A percentile compares a stretch with the other conserved stretches of the same genome.
phyloP scores from a whole-genome alignment of 37 sponge, comb jelly and placozoan species.

The Oscarella lobularis region DNA sequence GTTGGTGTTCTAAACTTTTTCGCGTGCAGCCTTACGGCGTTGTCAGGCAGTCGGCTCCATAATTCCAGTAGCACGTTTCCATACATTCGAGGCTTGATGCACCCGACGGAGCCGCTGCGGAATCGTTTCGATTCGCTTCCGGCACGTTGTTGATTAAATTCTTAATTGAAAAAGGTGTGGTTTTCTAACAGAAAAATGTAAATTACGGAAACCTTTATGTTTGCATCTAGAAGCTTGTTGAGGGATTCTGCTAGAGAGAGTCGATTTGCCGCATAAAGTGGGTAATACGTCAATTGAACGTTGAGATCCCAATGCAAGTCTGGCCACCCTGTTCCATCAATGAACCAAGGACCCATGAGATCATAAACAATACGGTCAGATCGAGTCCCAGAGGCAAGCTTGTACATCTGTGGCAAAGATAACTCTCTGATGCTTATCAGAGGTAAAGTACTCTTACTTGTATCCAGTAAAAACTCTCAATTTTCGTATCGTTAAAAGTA shows the following conservation, averaged over 20 bases:
- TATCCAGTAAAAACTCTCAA: neutral
- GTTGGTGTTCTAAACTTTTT: no score
- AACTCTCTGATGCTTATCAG: no score
- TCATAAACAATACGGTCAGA: neutral
- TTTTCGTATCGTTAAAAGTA: neutral
- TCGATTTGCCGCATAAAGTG: neutral
- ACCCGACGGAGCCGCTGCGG: neutral
- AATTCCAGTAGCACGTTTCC: neutral
- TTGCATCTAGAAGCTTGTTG: neutral
- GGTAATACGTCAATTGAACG: neutral
- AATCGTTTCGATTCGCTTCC: neutral
- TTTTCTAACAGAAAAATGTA: no score
- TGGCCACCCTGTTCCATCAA: neutral
- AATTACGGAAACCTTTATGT: neutral
- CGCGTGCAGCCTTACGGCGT: neutral
- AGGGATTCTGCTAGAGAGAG: neutral
- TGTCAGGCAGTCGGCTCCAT: neutral
- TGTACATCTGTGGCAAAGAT: neutral
- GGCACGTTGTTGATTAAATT: neutral
- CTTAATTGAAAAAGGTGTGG: neutral
- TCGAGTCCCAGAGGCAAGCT: neutral
- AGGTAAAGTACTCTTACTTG: no score
- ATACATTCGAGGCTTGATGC: neutral
- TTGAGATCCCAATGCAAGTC: constrained; percentile 1
- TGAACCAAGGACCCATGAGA: neutral